These are phyloP conservation scores for Rhinogobio ventralis DNA, from an alignment of 2,797 vertebrate species.

Conservation along the genomic window DNA sequence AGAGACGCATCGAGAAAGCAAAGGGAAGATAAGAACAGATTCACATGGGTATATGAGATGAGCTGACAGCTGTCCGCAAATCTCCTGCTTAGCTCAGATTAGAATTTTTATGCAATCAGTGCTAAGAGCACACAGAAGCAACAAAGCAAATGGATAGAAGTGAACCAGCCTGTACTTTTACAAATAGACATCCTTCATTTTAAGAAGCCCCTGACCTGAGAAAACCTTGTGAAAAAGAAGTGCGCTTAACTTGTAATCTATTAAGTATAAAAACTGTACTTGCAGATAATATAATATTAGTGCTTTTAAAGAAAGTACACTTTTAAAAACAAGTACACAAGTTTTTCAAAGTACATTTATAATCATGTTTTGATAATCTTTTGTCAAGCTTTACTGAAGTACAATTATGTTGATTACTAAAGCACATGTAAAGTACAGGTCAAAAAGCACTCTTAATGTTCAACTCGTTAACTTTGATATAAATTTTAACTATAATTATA, in stretches of 20 bases:
- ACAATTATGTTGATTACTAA: too few relatives aligned
- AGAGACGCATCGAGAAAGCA: neutral
- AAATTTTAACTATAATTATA: neutral
- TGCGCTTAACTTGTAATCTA: neutral
- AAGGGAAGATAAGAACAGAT: constrained; percentile 62
- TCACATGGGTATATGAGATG: constrained; percentile 54
- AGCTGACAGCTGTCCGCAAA: constrained; percentile 63
- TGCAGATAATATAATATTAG: neutral
- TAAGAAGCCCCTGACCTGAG: constrained; percentile 8
- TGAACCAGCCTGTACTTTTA: constrained; percentile 1
- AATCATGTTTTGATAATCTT: neutral
- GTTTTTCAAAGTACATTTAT: neutral
- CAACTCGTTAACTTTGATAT: neutral
- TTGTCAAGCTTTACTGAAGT: neutral
- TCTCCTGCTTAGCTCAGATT: constrained; percentile 59
- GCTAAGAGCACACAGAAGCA: constrained; percentile 49
- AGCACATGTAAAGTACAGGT: neutral
- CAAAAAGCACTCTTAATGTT: neutral
- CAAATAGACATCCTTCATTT: neutral
- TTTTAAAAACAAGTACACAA: neutral
- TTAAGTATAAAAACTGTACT: neutral
- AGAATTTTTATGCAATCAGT: constrained; percentile 51
- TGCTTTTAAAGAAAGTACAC: neutral
- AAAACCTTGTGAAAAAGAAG: neutral
- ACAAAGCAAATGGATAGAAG: constrained; percentile 40